These are phyloP conservation scores for Atrichornis clamosus DNA, from an alignment of 2,113 vertebrate species.

Conservation along the genomic window DNA sequence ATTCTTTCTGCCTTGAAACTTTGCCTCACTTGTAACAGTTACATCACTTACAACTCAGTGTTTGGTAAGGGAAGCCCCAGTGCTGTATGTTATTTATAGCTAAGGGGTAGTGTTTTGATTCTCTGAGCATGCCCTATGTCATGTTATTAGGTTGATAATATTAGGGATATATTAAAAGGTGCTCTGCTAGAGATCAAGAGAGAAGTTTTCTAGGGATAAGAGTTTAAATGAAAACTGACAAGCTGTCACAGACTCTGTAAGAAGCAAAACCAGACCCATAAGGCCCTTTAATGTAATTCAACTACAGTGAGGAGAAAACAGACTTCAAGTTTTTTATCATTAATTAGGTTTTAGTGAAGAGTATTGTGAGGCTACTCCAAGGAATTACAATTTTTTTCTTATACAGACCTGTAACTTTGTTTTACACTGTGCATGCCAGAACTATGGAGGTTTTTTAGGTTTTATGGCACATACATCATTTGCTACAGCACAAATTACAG, in stretches of 20 bases:
- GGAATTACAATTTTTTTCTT: slow-evolving; percentile 6
- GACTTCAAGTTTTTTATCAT: slow-evolving; percentile 1
- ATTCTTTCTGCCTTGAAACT: neutral
- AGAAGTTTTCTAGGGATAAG: slow-evolving; percentile 3
- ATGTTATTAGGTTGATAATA: neutral
- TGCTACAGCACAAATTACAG: neutral
- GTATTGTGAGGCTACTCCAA: neutral
- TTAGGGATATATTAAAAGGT: neutral
- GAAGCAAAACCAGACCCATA: neutral
- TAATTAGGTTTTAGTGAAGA: slow-evolving; percentile 10
- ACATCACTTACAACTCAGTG: neutral
- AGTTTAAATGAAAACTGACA: neutral
- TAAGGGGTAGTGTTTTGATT: neutral
- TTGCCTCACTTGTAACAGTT: neutral
- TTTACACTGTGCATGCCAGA: neutral
- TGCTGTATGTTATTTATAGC: neutral
- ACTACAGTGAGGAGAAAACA: neutral
- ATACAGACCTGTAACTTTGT: neutral
- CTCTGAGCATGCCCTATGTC: neutral
- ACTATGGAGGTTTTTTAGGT: neutral
- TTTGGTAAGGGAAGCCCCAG: neutral
- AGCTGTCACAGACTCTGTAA: neutral
- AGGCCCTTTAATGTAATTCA: slow-evolving; percentile 11
- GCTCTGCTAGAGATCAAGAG: neutral
- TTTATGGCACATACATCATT: neutral